Evolutionary conservation across 2,888 invertebrate genomes (phyloP).

Genomic region (Cataglyphis cursor): DNA sequence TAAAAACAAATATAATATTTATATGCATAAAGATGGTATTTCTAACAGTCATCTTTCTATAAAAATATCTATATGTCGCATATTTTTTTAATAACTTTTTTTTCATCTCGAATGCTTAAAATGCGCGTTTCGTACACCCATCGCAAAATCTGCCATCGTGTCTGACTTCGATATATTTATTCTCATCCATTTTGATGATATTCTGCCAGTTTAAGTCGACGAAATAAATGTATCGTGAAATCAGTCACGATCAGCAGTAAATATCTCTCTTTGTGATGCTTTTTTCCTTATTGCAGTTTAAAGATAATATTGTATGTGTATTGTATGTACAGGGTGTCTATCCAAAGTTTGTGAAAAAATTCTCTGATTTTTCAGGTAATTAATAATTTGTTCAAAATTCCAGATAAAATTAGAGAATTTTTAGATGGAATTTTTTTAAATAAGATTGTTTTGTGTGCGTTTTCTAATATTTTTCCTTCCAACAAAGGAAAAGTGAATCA

Average conservation of each 20-base stretch:
- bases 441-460: too few species aligned
- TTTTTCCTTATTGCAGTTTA: not conserved
- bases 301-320: not conserved
- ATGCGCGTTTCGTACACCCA: not conserved
- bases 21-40: not conserved
- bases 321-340: too few species aligned
- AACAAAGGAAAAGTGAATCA: too few species aligned
- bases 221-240: constrained; percentile 4
- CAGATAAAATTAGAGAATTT: too few species aligned
- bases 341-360: too few species aligned
- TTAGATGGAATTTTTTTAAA: too few species aligned
- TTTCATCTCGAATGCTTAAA: not conserved
- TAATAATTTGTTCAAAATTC: too few species aligned
- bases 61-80: not conserved
- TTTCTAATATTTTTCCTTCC: too few species aligned
- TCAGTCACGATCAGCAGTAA: not conserved
- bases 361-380: too few species aligned
- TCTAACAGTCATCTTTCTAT: not conserved
- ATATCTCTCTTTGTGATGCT: not conserved
- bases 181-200: not conserved
- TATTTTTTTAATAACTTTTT: constrained; percentile 7
- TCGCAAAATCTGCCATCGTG: not conserved
- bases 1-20: not conserved
- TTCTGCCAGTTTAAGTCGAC: not conserved
- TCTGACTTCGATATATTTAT: not conserved